These are phyloP conservation scores for Tiphia femorata DNA, from an alignment of 2,888 invertebrate species.

Conservation along the genomic window DNA sequence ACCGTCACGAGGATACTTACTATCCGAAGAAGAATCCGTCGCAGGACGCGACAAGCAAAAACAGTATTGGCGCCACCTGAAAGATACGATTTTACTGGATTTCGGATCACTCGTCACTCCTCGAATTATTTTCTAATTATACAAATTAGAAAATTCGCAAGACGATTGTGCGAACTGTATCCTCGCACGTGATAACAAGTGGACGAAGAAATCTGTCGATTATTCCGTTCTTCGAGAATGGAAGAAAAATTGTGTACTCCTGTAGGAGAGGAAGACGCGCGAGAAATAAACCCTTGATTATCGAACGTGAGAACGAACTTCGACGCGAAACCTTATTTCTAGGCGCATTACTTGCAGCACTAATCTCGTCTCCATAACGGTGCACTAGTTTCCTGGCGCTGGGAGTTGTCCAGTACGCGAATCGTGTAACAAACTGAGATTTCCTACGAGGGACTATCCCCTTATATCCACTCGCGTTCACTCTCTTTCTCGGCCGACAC, in stretches of 20 bases:
- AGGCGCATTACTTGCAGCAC: slow-evolving; percentile 19
- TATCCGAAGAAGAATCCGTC: slow-evolving; percentile 53
- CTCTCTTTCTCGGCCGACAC: slow-evolving; percentile 22
- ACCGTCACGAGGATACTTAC: slow-evolving; percentile 36
- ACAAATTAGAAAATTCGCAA: neutral
- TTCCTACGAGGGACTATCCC: slow-evolving; percentile 19
- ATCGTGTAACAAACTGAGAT: slow-evolving; percentile 29
- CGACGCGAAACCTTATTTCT: neutral
- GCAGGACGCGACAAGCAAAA: slow-evolving; percentile 30
- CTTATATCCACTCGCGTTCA: slow-evolving; percentile 30
- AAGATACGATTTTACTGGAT: slow-evolving; percentile 31
- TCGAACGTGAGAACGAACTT: neutral
- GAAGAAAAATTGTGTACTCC: neutral
- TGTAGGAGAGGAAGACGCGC: neutral
- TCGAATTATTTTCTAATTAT: neutral
- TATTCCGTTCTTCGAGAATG: too few species aligned
- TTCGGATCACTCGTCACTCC: slow-evolving; percentile 3
- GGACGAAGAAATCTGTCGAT: too few species aligned
- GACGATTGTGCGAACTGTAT: too few species aligned
- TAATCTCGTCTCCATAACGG: slow-evolving; percentile 16
- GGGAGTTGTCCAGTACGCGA: neutral
- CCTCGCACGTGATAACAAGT: too few species aligned
- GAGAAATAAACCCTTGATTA: neutral
- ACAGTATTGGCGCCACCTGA: slow-evolving; percentile 29
- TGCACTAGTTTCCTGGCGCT: neutral